Evolutionary conservation across 2,113 vertebrate genomes (phyloP).

Genomic region (Nerophis ophidion): DNA sequence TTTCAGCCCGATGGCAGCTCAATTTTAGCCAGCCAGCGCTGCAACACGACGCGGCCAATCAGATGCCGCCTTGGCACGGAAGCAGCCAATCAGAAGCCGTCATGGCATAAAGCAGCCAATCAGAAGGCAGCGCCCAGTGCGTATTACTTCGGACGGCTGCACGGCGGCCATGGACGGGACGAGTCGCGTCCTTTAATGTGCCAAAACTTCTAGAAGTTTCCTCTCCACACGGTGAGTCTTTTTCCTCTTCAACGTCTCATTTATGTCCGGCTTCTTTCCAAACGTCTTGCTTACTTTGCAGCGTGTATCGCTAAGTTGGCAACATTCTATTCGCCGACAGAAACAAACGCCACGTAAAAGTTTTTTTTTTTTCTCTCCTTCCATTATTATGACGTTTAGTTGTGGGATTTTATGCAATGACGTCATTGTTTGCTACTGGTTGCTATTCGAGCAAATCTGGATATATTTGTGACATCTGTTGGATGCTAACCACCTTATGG

Average conservation of each 20-base stretch:
- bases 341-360: too few species aligned
- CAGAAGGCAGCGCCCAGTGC: conserved; percentile 27
- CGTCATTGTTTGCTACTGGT: too few species aligned
- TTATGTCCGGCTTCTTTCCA: too few species aligned
- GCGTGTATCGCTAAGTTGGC: background rate
- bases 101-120: conserved; percentile 43
- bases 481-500: too few species aligned
- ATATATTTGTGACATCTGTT: too few species aligned
- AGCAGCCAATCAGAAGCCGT: conserved; percentile 44
- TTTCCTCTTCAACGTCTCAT: background rate
- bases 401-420: too few species aligned
- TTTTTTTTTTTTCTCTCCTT: too few species aligned
- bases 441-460: too few species aligned
- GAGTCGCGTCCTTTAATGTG: conserved; percentile 23
- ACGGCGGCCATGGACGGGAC: conserved; percentile 40
- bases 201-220: conserved; percentile 45
- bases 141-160: conserved; percentile 37
- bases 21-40: conserved; percentile 26
- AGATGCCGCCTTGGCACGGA: too few species aligned
- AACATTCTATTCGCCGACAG: too few species aligned
- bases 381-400: too few species aligned
- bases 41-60: conserved; percentile 1
- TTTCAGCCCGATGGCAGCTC: conserved; percentile 21
- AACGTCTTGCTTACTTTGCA: too few species aligned
- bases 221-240: conserved; percentile 40